Percentiles rank a stretch among this genome's conserved stretches.
These are phyloP conservation scores for Aphrocallistes beatrix DNA, from an alignment of 37 sponge, comb jelly and placozoan species.

Conservation along the genomic window DNA sequence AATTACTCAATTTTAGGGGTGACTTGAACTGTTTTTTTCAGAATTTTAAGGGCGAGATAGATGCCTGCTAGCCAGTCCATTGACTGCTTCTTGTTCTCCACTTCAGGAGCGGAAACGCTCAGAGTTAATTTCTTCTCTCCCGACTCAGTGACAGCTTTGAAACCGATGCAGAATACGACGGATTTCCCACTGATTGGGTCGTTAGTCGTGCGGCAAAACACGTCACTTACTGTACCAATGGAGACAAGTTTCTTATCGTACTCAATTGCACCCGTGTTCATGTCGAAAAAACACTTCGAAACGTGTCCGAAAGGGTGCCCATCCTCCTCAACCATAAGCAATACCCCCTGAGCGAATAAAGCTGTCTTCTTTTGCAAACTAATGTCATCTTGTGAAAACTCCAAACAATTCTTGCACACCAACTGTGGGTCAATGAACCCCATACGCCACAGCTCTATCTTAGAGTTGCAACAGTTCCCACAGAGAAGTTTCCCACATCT, in stretches of 20 bases:
- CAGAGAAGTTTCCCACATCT: background rate
- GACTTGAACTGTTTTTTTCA: background rate
- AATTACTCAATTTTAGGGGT: no score
- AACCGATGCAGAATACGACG: background rate
- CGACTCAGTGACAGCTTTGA: background rate
- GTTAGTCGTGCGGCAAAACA: background rate
- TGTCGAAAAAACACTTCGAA: background rate
- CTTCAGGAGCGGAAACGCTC: background rate
- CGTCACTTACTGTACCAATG: background rate
- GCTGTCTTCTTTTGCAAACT: background rate
- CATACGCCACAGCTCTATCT: background rate
- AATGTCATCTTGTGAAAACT: background rate
- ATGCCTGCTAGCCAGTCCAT: background rate
- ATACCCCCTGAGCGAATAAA: background rate
- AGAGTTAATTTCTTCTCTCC: background rate
- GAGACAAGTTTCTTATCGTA: background rate
- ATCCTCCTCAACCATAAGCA: conserved; percentile 1
- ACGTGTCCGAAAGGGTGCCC: background rate
- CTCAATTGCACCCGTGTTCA: background rate
- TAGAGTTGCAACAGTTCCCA: background rate
- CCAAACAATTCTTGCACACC: background rate
- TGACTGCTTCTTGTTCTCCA: conserved; percentile 9
- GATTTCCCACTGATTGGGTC: background rate
- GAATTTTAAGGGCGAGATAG: background rate
- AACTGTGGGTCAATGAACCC: background rate